Base-by-base conservation (phyloP, 2,888 invertebrate genomes). In the Tiphia femorata region DNA sequence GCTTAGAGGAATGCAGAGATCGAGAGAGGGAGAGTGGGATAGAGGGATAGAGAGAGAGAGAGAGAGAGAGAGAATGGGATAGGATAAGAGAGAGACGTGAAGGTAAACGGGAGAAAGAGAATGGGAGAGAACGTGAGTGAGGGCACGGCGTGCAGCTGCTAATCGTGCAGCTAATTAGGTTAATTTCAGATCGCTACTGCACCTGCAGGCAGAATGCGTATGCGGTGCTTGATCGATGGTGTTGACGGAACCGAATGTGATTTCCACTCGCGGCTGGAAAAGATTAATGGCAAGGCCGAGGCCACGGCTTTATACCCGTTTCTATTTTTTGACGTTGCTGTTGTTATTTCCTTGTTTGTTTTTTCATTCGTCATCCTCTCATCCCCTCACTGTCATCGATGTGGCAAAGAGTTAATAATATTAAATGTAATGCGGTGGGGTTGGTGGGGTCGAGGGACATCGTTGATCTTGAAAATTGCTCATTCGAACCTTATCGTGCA, bases 121-220 rank as follows among this genome's bases (percentile, higher is more conserved):
- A 25, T 27, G 23, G 17, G 29, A 7, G 37, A 23, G 33, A 29
- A 23, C 46, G 21, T 19, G 35, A 37, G 21, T 17, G 38, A 35
- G 27, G 17, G 21, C 43, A n/a, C 33, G 27, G 37, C 35, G 56
- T 53, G 66, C 53, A 64, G 58, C 72, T 70, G 61, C 69, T 77
- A 76, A 77, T 79, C 70, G 67, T 64, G 50, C 48, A 58, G 73
- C 73, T 76, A 76, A 79, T 79, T 79, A 75, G 70, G 64, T 73
- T 75, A 74, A 79, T 77, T 72, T 69, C 59, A 51, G 58, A 65
- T 61, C 60, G 62, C 51, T 53, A 40, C 42, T 49, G 38, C 38
- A 51, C 47, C 43, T 57, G 48, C 44, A 30, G 25, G 16, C 10
- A 2, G 19, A 43, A 20, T 35, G 38, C 46, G 41, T 49, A 57